Base-by-base conservation (phyloP, 2,113 vertebrate species). In the Neopipo cinnamomea region DNA sequence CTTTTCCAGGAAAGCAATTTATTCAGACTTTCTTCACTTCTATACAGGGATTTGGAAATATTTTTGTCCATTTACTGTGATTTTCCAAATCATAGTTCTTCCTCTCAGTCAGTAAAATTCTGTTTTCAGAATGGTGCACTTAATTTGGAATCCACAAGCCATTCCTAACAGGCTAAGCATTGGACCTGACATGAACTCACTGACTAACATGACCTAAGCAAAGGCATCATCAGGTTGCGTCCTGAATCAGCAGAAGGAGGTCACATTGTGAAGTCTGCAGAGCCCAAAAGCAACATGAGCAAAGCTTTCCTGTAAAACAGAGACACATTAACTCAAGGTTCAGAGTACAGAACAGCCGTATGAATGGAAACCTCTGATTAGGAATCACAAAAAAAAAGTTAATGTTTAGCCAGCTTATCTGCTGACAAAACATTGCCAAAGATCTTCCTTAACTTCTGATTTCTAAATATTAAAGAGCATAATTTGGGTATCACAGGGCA, bases 291-390 rank as follows among this genome's bases (percentile, higher is more conserved):
- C 35, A 31, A 77, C 9, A 16, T 85, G 91, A 95, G 79, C 86
- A 94, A 87, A 91, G 71, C 61, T 93, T 96, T 94, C 96, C 94
- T 97, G 93, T 96, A 95, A 97, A 97, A 97, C 9, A 5, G 82
- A 94, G 80, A 97, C 75, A 96, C 53, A 96, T 97, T 97, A 97
- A 96, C 95, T 88, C 7, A 11, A 74, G 77, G 96, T 96, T 91
- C 97, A 98, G 93, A 96, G 97, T 97, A 91, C 97, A 96, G n/a
- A 84, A 79, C 33, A 89, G 65, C 42, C 9, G 1, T 77, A 91
- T 97, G 97, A 97, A 97, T 95, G 94, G 97, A 97, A 96, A 93
- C 20, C 88, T 91, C 91, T 94, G 97, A 97, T 94, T 96, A 97
- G 50, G 33, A 50, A 95, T 96, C 96, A 87, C 91, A 95, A 83